These are phyloP conservation scores for Periparus ater DNA, from an alignment of 2,797 vertebrate species.

Conservation along the genomic window DNA sequence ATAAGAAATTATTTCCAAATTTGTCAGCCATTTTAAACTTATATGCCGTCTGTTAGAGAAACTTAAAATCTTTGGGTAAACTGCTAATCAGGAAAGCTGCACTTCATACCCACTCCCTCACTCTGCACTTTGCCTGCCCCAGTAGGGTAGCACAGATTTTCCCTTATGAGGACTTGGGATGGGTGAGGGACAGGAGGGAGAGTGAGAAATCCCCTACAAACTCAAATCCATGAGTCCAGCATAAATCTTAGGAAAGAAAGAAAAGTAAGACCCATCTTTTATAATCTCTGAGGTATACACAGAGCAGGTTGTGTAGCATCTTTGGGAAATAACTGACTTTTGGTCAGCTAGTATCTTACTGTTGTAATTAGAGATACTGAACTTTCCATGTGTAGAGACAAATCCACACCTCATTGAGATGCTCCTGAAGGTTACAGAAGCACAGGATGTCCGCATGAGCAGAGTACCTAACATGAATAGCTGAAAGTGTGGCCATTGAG, in stretches of 20 bases:
- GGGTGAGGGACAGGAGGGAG: neutral
- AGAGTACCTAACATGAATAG: too few relatives aligned
- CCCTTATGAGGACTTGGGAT: neutral
- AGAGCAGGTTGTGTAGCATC: neutral
- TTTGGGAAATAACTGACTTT: neutral
- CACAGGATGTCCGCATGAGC: neutral
- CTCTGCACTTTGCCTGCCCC: neutral
- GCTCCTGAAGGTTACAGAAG: neutral
- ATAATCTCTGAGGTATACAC: neutral
- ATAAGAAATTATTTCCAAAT: slow-evolving; percentile 38
- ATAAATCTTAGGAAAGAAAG: neutral
- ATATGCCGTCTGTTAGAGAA: slow-evolving; percentile 42
- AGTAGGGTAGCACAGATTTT: neutral
- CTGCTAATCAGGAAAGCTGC: neutral
- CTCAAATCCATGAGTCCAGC: neutral
- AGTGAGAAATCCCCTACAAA: neutral
- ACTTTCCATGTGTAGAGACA: neutral
- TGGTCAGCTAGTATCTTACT: neutral
- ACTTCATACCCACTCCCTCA: neutral
- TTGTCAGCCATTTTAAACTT: slow-evolving; percentile 42
- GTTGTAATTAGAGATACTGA: neutral
- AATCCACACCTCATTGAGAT: neutral
- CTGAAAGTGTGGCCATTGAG: neutral
- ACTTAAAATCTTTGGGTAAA: slow-evolving; percentile 6
- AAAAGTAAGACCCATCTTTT: neutral